Evolutionary conservation across 2,888 invertebrate species (phyloP).

Genomic region (Lepidochitona cinerea): DNA sequence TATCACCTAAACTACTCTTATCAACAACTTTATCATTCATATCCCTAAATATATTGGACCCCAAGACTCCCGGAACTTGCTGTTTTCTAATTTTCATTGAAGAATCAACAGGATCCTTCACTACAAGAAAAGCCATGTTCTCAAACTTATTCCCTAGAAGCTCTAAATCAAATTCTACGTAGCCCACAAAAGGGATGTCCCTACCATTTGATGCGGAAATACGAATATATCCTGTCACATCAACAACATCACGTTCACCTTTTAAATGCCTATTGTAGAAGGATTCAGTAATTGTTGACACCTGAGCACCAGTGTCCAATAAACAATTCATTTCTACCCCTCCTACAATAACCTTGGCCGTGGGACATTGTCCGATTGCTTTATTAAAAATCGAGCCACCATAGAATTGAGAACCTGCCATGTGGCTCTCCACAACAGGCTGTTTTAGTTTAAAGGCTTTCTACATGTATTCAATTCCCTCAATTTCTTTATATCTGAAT

Average conservation of each 20-base stretch:
- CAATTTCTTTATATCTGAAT: too few species aligned
- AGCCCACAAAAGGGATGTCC: conserved; percentile 2
- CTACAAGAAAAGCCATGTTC: not conserved
- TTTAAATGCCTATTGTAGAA: not conserved
- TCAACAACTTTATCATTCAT: not conserved
- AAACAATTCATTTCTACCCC: conserved; percentile 2
- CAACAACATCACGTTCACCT: not conserved
- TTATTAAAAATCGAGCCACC: conserved; percentile 17
- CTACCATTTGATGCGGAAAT: not conserved
- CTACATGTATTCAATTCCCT: too few species aligned
- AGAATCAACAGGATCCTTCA: not conserved
- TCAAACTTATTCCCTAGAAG: not conserved
- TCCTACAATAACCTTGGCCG: not conserved
- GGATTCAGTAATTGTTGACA: not conserved
- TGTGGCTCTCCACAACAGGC: conserved; percentile 19
- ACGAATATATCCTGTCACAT: not conserved
- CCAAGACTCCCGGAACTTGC: not conserved
- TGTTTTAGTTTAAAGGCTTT: not conserved
- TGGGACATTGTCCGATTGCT: conserved; percentile 20
- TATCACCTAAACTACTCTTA: not conserved
- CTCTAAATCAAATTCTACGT: not conserved
- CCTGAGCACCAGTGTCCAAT: conserved; percentile 6
- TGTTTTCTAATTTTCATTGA: not conserved
- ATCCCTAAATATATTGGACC: conserved; percentile 1
- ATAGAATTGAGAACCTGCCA: not conserved